Conservation (phyloP, 2,888 invertebrate genomes). For the Stomorhina lunata region DNA sequence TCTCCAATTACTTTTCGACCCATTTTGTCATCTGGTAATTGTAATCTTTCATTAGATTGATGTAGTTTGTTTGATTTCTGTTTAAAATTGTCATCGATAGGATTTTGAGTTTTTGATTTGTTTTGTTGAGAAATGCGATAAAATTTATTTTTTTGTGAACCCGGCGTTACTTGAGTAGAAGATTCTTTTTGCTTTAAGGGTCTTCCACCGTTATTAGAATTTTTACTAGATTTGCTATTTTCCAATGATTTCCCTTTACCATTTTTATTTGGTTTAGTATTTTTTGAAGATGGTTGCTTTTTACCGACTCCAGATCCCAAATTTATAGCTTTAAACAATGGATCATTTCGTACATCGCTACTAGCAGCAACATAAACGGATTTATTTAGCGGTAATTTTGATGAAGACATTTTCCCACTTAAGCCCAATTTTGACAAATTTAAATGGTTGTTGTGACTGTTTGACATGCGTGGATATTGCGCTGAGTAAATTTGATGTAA, state of each 20-base stretch:
- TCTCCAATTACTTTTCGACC: conserved; percentile 73
- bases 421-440: conserved; percentile 67
- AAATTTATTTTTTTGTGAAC: conserved; percentile 76
- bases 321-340: conserved; percentile 63
- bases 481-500: conserved; percentile 78
- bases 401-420: conserved; percentile 64
- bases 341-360: conserved; percentile 68
- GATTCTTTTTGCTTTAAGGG: conserved; percentile 69
- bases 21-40: conserved; percentile 69
- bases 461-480: conserved; percentile 77
- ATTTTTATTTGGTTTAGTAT: conserved; percentile 65
- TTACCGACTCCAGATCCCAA: conserved; percentile 55
- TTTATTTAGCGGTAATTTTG: conserved; percentile 72
- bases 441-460: conserved; percentile 70
- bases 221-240: conserved; percentile 66
- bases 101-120: conserved; percentile 41
- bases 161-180: conserved; percentile 45
- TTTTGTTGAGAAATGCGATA: conserved; percentile 76
- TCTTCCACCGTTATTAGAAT: conserved; percentile 62
- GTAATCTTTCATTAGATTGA: conserved; percentile 71
- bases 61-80: conserved; percentile 55
- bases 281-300: conserved; percentile 62
- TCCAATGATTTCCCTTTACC: conserved; percentile 68
- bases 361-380: conserved; percentile 69
- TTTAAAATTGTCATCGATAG: conserved; percentile 64